Conservation (phyloP, 1,140 invertebrate species). For the Tribolium madens region DNA sequence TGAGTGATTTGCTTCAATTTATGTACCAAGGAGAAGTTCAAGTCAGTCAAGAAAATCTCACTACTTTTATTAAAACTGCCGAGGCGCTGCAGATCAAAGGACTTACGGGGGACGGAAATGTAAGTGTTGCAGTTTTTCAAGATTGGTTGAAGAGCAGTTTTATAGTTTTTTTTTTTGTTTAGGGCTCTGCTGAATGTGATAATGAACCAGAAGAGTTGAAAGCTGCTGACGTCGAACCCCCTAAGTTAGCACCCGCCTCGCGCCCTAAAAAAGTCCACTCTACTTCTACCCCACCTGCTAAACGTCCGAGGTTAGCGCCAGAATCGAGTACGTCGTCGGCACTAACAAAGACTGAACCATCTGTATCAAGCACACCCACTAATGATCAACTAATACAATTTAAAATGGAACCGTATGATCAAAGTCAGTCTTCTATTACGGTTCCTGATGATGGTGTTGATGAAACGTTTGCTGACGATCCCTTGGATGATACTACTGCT, state of each 20-base stretch:
- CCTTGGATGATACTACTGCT: conserved; percentile 52
- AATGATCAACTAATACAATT: conserved; percentile 55
- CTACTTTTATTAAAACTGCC: conserved; percentile 85
- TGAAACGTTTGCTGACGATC: conserved; percentile 58
- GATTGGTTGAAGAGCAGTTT: background rate
- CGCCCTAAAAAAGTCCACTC: conserved; percentile 52
- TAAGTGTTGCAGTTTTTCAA: conserved; percentile 49
- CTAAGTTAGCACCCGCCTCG: background rate
- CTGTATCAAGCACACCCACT: background rate
- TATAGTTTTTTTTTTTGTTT: background rate
- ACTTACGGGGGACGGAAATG: conserved; percentile 69
- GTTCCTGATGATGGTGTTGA: conserved; percentile 55
- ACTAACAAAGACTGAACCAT: conserved; percentile 56
- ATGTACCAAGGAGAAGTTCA: conserved; percentile 91
- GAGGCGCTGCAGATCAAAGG: conserved; percentile 89
- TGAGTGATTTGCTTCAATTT: conserved; percentile 84
- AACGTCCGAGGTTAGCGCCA: conserved; percentile 51
- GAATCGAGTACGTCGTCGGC: background rate
- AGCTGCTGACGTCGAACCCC: conserved; percentile 31
- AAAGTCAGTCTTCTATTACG: conserved; percentile 49
- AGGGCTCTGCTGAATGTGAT: conserved; percentile 57
- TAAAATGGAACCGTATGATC: conserved; percentile 63
- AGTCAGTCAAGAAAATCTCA: conserved; percentile 85
- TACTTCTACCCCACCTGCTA: conserved; percentile 44
- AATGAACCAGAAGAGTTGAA: conserved; percentile 49